Conservation (phyloP, 2,888 invertebrate species). For the Aspidiotus destructor region DNA sequence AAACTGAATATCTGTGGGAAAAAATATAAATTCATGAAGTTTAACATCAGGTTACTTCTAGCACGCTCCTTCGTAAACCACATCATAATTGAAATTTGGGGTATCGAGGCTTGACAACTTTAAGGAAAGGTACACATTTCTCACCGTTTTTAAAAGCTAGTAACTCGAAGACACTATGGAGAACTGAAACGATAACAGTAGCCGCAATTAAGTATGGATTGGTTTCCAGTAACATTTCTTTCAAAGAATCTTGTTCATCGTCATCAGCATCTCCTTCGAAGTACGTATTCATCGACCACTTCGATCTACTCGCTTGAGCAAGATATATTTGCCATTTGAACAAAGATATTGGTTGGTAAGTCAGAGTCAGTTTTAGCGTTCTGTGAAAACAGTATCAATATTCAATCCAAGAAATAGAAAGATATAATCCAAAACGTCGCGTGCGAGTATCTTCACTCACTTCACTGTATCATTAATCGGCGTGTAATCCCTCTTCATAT, state of each 20-base stretch:
- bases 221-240: slow-evolving; percentile 91
- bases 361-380: slow-evolving; percentile 56
- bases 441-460: slow-evolving; percentile 39
- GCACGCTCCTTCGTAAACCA: no score
- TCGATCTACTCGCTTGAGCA: slow-evolving; percentile 86
- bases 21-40: not conserved
- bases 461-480: slow-evolving; percentile 79
- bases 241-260: slow-evolving; percentile 72
- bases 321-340: slow-evolving; percentile 98
- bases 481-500: slow-evolving; percentile 86
- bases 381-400: slow-evolving; percentile 37
- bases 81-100: no score
- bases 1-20: slow-evolving; percentile 80
- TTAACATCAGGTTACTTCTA: not conserved
- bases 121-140: slow-evolving; percentile 34
- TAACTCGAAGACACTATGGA: slow-evolving; percentile 96
- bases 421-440: no score
- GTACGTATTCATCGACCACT: slow-evolving; percentile 58
- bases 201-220: slow-evolving; percentile 88
- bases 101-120: not conserved
- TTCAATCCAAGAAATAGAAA: no score
- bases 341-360: slow-evolving; percentile 81
- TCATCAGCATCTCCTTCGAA: slow-evolving; percentile 65
- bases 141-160: slow-evolving; percentile 96
- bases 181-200: slow-evolving; percentile 82